Conservation (phyloP, 2,888 invertebrate genomes). For the Hoplodrina ambigua region DNA sequence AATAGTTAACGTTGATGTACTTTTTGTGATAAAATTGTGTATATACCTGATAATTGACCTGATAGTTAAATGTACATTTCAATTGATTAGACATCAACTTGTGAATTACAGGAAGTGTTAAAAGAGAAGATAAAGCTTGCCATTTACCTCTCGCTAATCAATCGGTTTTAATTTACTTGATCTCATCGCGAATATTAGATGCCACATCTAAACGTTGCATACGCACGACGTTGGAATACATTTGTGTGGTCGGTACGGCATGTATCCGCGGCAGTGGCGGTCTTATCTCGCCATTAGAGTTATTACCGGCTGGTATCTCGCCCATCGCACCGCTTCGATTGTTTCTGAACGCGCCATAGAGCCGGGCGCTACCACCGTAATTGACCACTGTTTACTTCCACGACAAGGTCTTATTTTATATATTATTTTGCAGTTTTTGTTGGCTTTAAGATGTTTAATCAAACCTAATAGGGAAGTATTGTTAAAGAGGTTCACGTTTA, state of each 20-base stretch:
- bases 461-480: slow-evolving; percentile 71
- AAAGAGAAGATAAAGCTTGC: background rate
- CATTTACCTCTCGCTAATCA: background rate
- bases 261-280: slow-evolving; percentile 82
- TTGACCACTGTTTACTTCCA: slow-evolving; percentile 90
- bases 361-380: slow-evolving; percentile 86
- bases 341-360: slow-evolving; percentile 87
- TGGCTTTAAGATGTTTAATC: slow-evolving; percentile 66
- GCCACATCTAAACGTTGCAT: slow-evolving; percentile 79
- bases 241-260: slow-evolving; percentile 74
- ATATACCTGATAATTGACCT: background rate
- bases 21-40: slow-evolving; percentile 30
- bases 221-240: slow-evolving; percentile 75
- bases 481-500: slow-evolving; percentile 66
- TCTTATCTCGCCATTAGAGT: slow-evolving; percentile 90
- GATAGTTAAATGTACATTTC: background rate
- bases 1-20: slow-evolving; percentile 61
- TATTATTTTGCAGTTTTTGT: slow-evolving; percentile 79
- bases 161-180: slow-evolving; percentile 5
- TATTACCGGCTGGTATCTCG: slow-evolving; percentile 89
- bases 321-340: slow-evolving; percentile 89
- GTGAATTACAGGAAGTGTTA: background rate
- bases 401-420: slow-evolving; percentile 85
- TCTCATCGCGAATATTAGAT: slow-evolving; percentile 52
- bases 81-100: background rate